phyloP scores from a whole-genome alignment of 2,888 invertebrate species.

The Chironomus riparius region DNA sequence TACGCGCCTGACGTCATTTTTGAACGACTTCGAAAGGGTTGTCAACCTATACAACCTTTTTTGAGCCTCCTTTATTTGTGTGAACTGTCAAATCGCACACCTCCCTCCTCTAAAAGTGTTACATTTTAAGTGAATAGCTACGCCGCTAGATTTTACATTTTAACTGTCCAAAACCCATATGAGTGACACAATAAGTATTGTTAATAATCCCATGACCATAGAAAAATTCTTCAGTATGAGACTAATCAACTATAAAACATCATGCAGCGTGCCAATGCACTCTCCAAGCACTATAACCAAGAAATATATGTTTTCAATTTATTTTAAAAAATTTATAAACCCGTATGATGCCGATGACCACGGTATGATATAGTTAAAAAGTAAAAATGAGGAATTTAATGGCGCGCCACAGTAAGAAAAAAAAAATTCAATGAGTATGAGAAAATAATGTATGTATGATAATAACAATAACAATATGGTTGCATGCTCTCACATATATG shows the following conservation, averaged over 20 bases:
- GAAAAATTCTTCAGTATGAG: background rate
- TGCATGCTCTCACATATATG: background rate
- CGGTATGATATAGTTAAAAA: background rate
- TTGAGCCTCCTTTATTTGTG: too few species aligned
- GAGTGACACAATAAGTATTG: too few species aligned
- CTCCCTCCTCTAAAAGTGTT: too few species aligned
- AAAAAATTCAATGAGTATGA: background rate
- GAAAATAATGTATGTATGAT: background rate
- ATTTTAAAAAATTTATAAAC: background rate
- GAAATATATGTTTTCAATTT: too few species aligned
- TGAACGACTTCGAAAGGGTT: too few species aligned
- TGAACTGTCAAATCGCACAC: too few species aligned
- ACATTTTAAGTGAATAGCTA: too few species aligned
- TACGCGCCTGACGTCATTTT: too few species aligned
- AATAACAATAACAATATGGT: background rate
- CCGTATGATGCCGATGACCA: background rate
- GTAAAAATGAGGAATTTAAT: background rate
- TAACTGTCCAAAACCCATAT: too few species aligned
- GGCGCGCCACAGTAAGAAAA: background rate
- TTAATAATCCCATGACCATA: background rate
- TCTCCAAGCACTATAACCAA: background rate
- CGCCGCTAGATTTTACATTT: too few species aligned
- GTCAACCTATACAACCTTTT: too few species aligned
- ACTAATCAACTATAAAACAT: background rate
- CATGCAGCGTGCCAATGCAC: background rate